phyloP scores from a whole-genome alignment of 2,113 vertebrate genomes.

The Polypterus bichir region DNA sequence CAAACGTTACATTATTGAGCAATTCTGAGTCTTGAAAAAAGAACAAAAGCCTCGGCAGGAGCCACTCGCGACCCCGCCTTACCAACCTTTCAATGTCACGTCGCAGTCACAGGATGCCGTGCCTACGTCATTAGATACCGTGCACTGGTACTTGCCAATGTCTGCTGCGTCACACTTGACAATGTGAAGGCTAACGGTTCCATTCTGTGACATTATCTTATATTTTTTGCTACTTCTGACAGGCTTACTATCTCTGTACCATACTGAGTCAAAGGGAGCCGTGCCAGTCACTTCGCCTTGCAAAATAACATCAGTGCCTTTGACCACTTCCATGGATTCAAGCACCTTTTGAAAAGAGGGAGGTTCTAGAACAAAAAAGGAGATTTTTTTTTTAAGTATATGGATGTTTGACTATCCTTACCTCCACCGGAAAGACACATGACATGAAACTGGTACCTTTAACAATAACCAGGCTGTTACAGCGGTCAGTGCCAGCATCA shows the following conservation, averaged over 20 bases:
- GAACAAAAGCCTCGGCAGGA: neutral
- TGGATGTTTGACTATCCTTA: too few relatives aligned
- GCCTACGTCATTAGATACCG: conserved; percentile 80
- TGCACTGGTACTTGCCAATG: conserved; percentile 76
- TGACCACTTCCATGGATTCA: conserved; percentile 76
- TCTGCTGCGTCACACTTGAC: conserved; percentile 72
- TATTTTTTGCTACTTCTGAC: conserved; percentile 80
- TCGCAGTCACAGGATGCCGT: conserved; percentile 65
- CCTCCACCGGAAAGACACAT: too few relatives aligned
- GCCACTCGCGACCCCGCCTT: neutral
- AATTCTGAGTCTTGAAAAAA: conserved; percentile 1
- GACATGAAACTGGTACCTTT: conserved; percentile 61
- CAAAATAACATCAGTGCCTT: conserved; percentile 77
- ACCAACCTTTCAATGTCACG: conserved; percentile 84
- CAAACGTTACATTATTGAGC: neutral
- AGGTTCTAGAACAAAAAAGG: conserved; percentile 59
- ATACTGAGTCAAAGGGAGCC: conserved; percentile 73
- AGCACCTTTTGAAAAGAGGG: conserved; percentile 78
- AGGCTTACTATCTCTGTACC: conserved; percentile 74
- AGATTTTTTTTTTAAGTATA: conserved; percentile 12
- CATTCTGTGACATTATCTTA: conserved; percentile 67
- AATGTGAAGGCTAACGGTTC: conserved; percentile 68
- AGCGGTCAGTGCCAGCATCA: conserved; percentile 84
- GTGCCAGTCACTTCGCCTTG: conserved; percentile 78
- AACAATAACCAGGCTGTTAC: conserved; percentile 69